Conservation (phyloP, 2,797 vertebrate genomes). For the Propithecus perrieri region DNA sequence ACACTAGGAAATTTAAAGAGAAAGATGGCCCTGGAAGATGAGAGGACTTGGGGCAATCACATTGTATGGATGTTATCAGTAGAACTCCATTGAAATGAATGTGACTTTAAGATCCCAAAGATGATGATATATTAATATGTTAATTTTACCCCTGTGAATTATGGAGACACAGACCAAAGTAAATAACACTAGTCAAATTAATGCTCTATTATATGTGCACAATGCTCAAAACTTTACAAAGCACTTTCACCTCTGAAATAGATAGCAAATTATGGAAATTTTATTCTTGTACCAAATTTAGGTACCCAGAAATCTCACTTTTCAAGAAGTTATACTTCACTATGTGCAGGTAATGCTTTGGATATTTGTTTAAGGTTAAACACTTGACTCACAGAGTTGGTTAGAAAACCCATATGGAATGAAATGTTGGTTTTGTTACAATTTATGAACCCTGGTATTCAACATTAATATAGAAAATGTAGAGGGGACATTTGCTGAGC, state of each 20-base stretch:
- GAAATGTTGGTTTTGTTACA: conserved; percentile 69
- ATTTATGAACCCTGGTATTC: conserved; percentile 24
- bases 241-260: neutral
- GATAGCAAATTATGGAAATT: neutral
- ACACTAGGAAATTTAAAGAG: neutral
- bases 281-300: conserved; percentile 1
- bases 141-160: neutral
- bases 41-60: neutral
- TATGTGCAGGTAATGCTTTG: conserved; percentile 11
- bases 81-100: neutral
- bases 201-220: neutral
- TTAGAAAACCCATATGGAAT: conserved; percentile 47
- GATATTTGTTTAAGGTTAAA: conserved; percentile 69
- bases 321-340: conserved; percentile 23
- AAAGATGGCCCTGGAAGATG: neutral
- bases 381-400: conserved; percentile 16
- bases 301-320: neutral
- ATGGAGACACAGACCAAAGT: neutral
- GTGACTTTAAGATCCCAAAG: neutral
- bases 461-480: conserved; percentile 54
- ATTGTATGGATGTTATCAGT: neutral
- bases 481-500: conserved; percentile 41
- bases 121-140: neutral
- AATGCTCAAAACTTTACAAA: neutral
- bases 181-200: conserved; percentile 16